Evolutionary conservation across 2,797 vertebrate genomes (phyloP), one percentile per base, ranked within the genome.

Genomic region (Brachyalestes nurse): DNA sequence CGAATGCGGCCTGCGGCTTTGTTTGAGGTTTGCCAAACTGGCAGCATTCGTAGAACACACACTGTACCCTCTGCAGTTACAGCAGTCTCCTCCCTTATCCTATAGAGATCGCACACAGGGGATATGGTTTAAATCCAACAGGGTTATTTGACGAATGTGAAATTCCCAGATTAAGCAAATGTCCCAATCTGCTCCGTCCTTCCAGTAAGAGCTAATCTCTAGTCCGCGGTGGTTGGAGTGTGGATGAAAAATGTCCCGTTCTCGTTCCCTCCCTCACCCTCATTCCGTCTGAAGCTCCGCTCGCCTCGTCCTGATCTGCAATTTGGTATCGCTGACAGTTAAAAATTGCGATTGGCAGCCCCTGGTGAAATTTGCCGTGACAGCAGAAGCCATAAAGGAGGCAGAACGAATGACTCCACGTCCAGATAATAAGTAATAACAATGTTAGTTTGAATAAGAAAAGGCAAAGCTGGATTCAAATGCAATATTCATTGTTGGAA

Each of bases 351-450:
- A 92, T 92, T 94, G 95, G 94, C 92, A 92, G 91, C 94, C 96
- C 93, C 94, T 90, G 91, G 95, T 95, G 95, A 96, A 96, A 95
- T 95, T 95, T 94, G 93, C 93, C 95, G 92, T 95, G 95, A 96
- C 95, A 96, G 95, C 88, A 87, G 89, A 92, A 85, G 95, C 95
- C 95, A 95, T 94, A 95, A 96, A 95, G 94, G 94, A 94, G 93
- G 94, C 95, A 96, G 95, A 97, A 97, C 94, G 95, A 95, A 97
- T 97, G 96, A 97, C 94, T 97, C 94, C 93, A 90, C 93, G 92
- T 96, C 95, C 95, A 95, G 94, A 97, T 97, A 98, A 98, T 98
- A 96, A 96, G 94, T 96, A 97, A 97, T 99, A 98, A 98, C 95
- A 96, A 97, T 93, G 96, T 98, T 98, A 97, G 97, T 95, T 96